Base-by-base conservation (phyloP, 2,797 vertebrate genomes). In the Salmo trutta region DNA sequence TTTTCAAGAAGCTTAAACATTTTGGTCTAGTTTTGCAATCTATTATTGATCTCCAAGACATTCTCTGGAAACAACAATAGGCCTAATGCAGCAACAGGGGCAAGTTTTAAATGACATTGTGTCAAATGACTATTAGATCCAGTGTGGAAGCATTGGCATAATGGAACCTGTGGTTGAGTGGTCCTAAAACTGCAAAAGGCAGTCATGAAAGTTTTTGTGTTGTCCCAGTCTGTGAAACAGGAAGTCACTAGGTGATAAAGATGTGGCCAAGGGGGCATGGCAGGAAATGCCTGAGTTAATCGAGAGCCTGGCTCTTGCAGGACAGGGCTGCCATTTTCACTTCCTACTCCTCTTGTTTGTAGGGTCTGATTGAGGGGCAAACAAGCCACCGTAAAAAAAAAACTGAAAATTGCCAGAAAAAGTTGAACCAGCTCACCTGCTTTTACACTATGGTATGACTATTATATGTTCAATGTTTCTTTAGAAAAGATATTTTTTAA, bases 221-320 rank as follows among this genome's bases (percentile, higher is more conserved):
- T 47, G 10, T 47, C 41, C 41, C 41, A 73, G 33, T 76, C 5
- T 67, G 21, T 71, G 53, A 70, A 19, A 74, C 77, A 84, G 85
- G 87, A 90, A 83, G 77, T 84, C 47, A 67, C 31, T 72, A 31
- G 67, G 14, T 74, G 71, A 80, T 74, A 80, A n/a, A 75, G 17
- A 14, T 72, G 17, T 4, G 2, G 17, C 68, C 75, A 76, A 51
- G 33, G 81, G 75, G 68, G 10, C 24, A 67, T 65, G 51, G 10
- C 69, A 83, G 83, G 81, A 79, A 79, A 76, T 79, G 53, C 56
- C 68, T 75, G 64, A 15, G 64, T 47, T 36, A 74, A 73, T 51
- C 47, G 24, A 77, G 36, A 51, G 41, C 14, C 47, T 29, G 47
- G 65, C 1, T 10, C 41, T 41, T 41, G 74, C 75, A 75, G 69